phyloP scores from a whole-genome alignment of 2,113 vertebrate species.

The Catagonus wagneri region DNA sequence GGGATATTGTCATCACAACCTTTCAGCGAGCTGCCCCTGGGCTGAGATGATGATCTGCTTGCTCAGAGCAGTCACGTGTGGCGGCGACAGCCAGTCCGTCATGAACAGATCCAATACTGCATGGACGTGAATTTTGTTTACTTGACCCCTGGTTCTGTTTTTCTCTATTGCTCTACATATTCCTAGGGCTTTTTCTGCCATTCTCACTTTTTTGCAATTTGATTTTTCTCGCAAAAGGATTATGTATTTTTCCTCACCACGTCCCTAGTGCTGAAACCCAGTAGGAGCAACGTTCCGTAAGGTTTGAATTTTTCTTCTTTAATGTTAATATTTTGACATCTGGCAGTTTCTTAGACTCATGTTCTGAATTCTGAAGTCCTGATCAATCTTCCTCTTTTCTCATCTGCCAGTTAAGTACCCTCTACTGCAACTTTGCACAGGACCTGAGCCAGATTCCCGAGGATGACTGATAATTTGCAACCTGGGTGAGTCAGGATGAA shows the following conservation, averaged over 20 bases:
- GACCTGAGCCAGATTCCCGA: not conserved
- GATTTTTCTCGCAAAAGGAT: not conserved
- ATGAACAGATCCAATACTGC: not conserved
- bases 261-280: not conserved
- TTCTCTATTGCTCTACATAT: not conserved
- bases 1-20: not conserved
- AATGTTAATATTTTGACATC: not conserved
- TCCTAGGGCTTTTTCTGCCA: not conserved
- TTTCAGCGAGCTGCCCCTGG: not conserved
- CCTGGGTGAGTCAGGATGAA: not conserved
- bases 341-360: not conserved
- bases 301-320: not conserved
- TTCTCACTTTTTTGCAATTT: not conserved
- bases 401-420: not conserved
- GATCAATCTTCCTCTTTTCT: not conserved
- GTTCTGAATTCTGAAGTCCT: not conserved
- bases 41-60: not conserved
- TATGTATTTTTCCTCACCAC: not conserved
- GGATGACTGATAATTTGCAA: too few species aligned
- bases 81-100: not conserved
- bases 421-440: not conserved
- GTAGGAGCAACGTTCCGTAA: too few species aligned
- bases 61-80: not conserved
- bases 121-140: not conserved
- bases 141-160: conserved; percentile 12